Conservation (phyloP, 2,888 invertebrate genomes). For the Sphaerophoria rueppellii region DNA sequence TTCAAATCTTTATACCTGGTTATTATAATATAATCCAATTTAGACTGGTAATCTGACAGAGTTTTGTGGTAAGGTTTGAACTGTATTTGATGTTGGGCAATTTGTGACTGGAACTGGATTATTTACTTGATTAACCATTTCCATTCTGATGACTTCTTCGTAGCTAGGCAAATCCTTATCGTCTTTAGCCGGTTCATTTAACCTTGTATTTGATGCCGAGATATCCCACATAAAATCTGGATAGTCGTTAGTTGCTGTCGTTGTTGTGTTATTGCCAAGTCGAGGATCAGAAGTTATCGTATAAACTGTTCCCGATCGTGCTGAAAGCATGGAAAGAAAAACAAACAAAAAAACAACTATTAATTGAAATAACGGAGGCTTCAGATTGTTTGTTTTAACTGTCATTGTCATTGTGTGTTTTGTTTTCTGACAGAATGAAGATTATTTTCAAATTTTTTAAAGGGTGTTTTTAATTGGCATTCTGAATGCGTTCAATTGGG, state of each 20-base stretch:
- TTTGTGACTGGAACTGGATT: not conserved
- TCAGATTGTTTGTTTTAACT: too few relatives aligned
- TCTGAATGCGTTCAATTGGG: too few relatives aligned
- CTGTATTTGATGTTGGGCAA: not conserved
- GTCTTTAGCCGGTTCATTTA: slow-evolving; percentile 78
- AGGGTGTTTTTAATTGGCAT: too few relatives aligned
- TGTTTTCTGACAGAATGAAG: too few relatives aligned
- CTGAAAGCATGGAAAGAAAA: slow-evolving; percentile 26
- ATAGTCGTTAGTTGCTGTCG: slow-evolving; percentile 69
- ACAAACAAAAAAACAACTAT: not conserved
- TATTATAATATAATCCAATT: not conserved
- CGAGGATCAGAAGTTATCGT: slow-evolving; percentile 52
- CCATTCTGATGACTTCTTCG: slow-evolving; percentile 80
- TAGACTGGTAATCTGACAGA: slow-evolving; percentile 20
- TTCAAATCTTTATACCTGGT: not conserved
- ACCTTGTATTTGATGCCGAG: slow-evolving; percentile 77
- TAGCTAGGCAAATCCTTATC: slow-evolving; percentile 80
- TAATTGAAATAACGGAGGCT: not conserved
- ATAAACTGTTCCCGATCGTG: slow-evolving; percentile 39
- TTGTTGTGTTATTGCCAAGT: slow-evolving; percentile 43
- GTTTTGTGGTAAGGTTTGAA: not conserved
- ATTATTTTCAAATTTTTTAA: too few relatives aligned
- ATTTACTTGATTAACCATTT: slow-evolving; percentile 58
- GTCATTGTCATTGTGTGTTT: too few relatives aligned
- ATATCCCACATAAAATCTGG: slow-evolving; percentile 79